phyloP scores from a whole-genome alignment of 2,888 invertebrate species.

The Rutpela maculata region DNA sequence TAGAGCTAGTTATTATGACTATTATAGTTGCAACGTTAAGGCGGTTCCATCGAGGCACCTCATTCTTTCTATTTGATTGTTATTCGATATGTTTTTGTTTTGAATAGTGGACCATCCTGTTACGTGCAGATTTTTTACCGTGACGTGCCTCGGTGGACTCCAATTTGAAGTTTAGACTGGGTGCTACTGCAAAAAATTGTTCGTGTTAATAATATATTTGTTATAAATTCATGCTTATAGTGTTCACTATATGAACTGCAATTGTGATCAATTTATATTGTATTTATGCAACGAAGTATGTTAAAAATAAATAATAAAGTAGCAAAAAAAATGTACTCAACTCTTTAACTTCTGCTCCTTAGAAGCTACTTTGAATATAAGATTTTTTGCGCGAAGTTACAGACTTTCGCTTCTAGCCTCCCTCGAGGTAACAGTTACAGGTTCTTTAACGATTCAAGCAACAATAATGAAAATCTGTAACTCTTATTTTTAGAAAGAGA shows the following conservation, averaged over 20 bases:
- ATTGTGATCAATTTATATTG: slow-evolving; percentile 73
- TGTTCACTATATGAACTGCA: slow-evolving; percentile 75
- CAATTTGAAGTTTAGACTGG: slow-evolving; percentile 68
- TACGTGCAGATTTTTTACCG: slow-evolving; percentile 53
- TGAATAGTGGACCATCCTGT: slow-evolving; percentile 63
- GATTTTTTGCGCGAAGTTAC: slow-evolving; percentile 41
- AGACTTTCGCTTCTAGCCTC: slow-evolving; percentile 28
- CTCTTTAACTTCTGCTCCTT: slow-evolving; percentile 58
- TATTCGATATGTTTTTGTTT: slow-evolving; percentile 42
- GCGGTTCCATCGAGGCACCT: slow-evolving; percentile 36
- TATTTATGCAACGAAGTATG: slow-evolving; percentile 70
- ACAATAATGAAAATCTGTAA: slow-evolving; percentile 39
- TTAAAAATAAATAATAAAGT: slow-evolving; percentile 57
- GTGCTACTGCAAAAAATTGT: slow-evolving; percentile 71
- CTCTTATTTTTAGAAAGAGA: slow-evolving; percentile 42
- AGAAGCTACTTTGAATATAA: slow-evolving; percentile 57
- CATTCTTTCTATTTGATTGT: slow-evolving; percentile 45
- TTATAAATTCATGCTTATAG: slow-evolving; percentile 72
- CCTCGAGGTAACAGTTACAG: slow-evolving; percentile 34
- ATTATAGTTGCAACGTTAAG: slow-evolving; percentile 50
- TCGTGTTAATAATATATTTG: slow-evolving; percentile 68
- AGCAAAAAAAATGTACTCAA: slow-evolving; percentile 60
- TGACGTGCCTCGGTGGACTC: slow-evolving; percentile 56
- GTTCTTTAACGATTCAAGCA: slow-evolving; percentile 31
- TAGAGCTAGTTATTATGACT: slow-evolving; percentile 56